Conservation (phyloP, 2,113 vertebrate genomes). For the Crotalus tigris region DNA sequence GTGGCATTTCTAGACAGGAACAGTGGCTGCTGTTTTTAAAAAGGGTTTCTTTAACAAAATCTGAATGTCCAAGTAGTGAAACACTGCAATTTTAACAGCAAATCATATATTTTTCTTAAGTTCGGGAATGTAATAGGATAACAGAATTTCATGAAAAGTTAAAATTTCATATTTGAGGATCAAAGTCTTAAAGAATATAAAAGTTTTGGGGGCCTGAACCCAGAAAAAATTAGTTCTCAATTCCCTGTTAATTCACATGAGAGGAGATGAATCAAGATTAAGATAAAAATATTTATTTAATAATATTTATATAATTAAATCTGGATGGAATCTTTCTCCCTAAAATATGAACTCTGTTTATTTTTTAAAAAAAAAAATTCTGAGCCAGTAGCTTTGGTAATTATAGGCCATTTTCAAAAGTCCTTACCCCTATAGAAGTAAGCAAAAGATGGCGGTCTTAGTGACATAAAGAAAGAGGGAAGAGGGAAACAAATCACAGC, state of each 20-base stretch:
- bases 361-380: neutral
- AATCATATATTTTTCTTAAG: neutral
- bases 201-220: neutral
- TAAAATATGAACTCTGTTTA: neutral
- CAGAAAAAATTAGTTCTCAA: neutral
- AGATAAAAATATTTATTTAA: neutral
- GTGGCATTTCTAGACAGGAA: neutral
- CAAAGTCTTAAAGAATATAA: neutral
- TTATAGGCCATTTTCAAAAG: neutral
- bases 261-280: neutral
- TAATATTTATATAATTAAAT: neutral
- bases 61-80: neutral
- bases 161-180: neutral
- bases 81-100: neutral
- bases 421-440: neutral
- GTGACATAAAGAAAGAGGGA: neutral
- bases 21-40: neutral
- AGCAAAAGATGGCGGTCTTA: neutral
- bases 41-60: neutral
- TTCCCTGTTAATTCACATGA: neutral
- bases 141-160: neutral
- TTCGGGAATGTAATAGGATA: neutral
- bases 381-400: neutral
- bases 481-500: neutral
- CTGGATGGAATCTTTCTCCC: neutral